Evolutionary conservation across 2,797 vertebrate species (phyloP), one percentile per base, ranked within the genome.

Genomic region (Micromesistius poutassou): DNA sequence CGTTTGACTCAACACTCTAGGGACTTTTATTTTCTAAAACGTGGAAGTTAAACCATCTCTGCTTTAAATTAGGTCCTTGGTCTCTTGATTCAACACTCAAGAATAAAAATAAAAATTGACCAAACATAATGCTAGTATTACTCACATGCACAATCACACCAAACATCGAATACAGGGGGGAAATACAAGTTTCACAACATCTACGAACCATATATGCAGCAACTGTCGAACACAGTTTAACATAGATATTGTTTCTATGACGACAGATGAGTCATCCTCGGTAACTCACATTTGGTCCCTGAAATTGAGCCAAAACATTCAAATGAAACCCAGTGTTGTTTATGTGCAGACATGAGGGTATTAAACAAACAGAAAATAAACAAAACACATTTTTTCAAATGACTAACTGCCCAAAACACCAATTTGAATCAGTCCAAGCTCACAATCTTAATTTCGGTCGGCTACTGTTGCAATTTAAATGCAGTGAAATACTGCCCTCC

Each of bases 221-320:
- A 74, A 78, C 79, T 22, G 80, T 68, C 81, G 36, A 73, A 74
- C 38, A 77, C 78, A 74, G 76, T 74, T 66, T 80, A 72, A 77
- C 79, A 79, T 33, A 87, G 74, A 87, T 71, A 22, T 83, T 78
- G 75, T 12, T 31, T 79, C 82, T 72, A 13, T 80, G 78, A 85
- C 76, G 70, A 74, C 81, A 84, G 82, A 73, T 78, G 88, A 85
- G 79, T 83, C 83, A 81, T 78, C 76, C 70, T 46, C 75, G 76
- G 55, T 66, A 74, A 76, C 87, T 86, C 81, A 85, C 79, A 40
- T 81, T 88, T 90, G 88, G 89, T 88, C 87, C 85, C 86, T 90
- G 89, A 89, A 77, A 77, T 81, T 76, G 77, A 84, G 80, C 79
- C 73, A 75, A 87, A 85, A 88, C 86, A 90, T 90, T 92, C 80